These are phyloP conservation scores for Proctacanthus coquilletti DNA, from an alignment of 1,140 invertebrate genomes.

Conservation along the genomic window DNA sequence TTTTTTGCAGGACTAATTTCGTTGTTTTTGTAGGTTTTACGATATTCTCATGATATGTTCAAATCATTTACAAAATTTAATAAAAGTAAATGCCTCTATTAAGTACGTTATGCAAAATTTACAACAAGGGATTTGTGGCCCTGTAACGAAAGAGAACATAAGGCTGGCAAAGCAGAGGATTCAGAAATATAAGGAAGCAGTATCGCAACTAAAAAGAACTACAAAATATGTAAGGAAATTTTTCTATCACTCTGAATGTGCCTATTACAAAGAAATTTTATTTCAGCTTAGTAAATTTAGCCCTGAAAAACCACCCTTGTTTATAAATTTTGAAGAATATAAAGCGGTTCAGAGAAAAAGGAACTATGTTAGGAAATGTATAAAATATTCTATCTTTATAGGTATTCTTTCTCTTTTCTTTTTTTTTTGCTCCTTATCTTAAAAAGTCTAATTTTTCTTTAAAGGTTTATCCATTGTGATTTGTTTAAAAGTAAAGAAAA, in stretches of 20 bases:
- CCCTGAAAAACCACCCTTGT: constrained; percentile 17
- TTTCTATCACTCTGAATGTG: background rate
- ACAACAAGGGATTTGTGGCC: constrained; percentile 10
- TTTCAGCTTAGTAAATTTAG: constrained; percentile 21
- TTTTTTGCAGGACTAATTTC: too few relatives aligned
- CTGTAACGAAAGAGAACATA: constrained; percentile 11
- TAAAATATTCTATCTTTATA: constrained; percentile 1
- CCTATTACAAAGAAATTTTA: background rate
- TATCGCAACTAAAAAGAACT: constrained; percentile 11
- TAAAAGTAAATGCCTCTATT: constrained; percentile 20
- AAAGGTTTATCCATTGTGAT: too few relatives aligned
- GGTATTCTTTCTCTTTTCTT: too few relatives aligned
- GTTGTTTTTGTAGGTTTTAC: constrained; percentile 17
- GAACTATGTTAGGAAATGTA: background rate
- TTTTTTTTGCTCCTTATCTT: too few relatives aligned
- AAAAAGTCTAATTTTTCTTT: too few relatives aligned
- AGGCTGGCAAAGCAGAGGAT: constrained; percentile 7
- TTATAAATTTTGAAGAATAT: constrained; percentile 22
- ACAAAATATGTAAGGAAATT: constrained; percentile 20
- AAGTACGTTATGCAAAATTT: constrained; percentile 16
- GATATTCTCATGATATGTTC: constrained; percentile 23
- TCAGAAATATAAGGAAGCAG: constrained; percentile 12
- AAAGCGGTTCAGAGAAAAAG: background rate
- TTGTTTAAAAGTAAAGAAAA: too few relatives aligned
- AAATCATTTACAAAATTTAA: constrained; percentile 24